phyloP scores from a whole-genome alignment of 2,113 vertebrate species.

The Psilopogon haemacephalus region DNA sequence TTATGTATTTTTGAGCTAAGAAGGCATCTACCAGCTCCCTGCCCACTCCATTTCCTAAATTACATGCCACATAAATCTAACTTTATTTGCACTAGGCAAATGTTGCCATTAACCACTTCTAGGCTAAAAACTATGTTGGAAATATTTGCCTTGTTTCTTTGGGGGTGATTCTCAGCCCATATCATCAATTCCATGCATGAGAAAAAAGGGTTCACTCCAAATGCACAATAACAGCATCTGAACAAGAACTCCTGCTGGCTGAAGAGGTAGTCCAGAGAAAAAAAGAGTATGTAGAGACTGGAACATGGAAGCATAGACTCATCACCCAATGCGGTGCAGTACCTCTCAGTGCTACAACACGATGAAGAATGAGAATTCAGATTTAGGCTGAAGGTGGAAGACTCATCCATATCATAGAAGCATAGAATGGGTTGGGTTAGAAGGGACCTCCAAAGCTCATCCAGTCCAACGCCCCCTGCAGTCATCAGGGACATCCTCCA shows the following conservation, averaged over 20 bases:
- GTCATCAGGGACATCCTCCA: too few relatives aligned
- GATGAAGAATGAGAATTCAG: neutral
- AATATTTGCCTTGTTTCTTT: neutral
- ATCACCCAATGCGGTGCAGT: neutral
- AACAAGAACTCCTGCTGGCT: neutral
- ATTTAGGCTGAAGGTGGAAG: neutral
- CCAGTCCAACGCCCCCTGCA: too few relatives aligned
- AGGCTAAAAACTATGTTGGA: neutral
- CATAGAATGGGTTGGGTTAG: too few relatives aligned
- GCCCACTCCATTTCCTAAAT: slow-evolving; percentile 62
- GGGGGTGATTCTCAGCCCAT: neutral
- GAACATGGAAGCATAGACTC: too few relatives aligned
- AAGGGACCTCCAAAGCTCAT: too few relatives aligned
- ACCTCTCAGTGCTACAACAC: neutral
- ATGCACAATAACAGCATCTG: neutral
- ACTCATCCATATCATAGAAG: neutral
- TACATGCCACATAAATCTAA: slow-evolving; percentile 47
- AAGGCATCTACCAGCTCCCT: slow-evolving; percentile 44
- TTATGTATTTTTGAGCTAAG: slow-evolving; percentile 13
- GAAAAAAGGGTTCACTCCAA: neutral
- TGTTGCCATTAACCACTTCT: slow-evolving; percentile 25
- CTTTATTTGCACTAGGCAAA: slow-evolving; percentile 42
- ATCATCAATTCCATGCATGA: neutral
- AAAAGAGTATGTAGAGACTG: neutral
- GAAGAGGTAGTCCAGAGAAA: neutral